Evolutionary conservation across 2,113 vertebrate genomes (phyloP).

Genomic region (Echinops telfairi): DNA sequence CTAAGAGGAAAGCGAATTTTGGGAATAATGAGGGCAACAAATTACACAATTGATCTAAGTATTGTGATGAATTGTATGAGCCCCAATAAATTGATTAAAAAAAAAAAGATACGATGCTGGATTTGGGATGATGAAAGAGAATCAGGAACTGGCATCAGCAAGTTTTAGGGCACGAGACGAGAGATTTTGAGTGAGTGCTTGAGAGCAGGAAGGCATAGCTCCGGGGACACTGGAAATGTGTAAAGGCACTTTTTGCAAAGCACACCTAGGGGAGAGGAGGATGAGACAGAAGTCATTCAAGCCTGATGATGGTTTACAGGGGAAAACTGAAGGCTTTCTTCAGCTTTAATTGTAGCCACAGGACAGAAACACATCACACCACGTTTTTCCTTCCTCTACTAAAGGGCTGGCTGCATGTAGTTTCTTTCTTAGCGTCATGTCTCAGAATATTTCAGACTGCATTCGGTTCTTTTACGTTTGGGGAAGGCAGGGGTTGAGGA

Average conservation of each 20-base stretch:
- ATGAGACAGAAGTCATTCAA: slow-evolving; percentile 43
- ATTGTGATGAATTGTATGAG: too few relatives aligned
- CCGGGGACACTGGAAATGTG: not conserved
- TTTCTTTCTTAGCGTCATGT: slow-evolving; percentile 53
- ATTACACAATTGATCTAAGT: too few relatives aligned
- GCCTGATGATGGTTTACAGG: slow-evolving; percentile 50
- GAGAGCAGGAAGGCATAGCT: slow-evolving; percentile 32
- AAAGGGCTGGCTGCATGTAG: not conserved
- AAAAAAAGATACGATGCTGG: not conserved
- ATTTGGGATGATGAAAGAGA: slow-evolving; percentile 71
- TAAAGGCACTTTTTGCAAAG: slow-evolving; percentile 29
- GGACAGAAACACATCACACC: slow-evolving; percentile 25
- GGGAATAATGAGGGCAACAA: too few relatives aligned
- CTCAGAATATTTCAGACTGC: slow-evolving; percentile 52
- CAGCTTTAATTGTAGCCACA: slow-evolving; percentile 68
- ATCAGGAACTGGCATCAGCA: slow-evolving; percentile 45
- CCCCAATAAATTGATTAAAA: too few relatives aligned
- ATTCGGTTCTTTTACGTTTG: slow-evolving; percentile 42
- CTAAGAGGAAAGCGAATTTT: too few relatives aligned
- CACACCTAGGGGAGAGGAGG: not conserved
- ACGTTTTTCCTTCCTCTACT: not conserved
- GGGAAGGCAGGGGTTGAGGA: not conserved
- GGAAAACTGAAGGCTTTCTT: slow-evolving; percentile 44
- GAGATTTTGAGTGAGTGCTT: slow-evolving; percentile 38
- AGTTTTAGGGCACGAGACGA: slow-evolving; percentile 31